Percentiles rank a stretch among this genome's conserved stretches.
phyloP scores from a whole-genome alignment of 1,140 invertebrate species.

The Microplitis mediator region DNA sequence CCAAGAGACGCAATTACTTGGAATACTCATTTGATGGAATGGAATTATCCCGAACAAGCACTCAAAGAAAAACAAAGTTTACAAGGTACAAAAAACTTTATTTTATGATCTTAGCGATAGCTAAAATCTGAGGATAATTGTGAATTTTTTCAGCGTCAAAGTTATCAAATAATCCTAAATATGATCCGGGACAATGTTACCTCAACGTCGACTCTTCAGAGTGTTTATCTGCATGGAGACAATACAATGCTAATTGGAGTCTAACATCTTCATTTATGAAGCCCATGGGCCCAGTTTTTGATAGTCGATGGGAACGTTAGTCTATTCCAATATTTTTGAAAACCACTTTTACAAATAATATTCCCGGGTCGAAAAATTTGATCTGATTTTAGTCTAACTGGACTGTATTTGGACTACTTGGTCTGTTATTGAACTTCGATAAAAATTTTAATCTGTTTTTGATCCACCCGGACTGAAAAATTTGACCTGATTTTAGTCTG shows the following conservation, averaged over 20 bases:
- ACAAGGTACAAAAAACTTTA: neutral
- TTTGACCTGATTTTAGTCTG: no score
- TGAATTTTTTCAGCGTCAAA: neutral
- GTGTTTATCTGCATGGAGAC: neutral
- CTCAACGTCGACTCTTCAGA: neutral
- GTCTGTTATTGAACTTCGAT: no score
- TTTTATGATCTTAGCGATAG: neutral
- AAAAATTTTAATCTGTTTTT: no score
- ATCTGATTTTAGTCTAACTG: no score
- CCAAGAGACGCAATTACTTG: conserved; percentile 11
- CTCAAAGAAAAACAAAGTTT: neutral
- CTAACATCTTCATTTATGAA: neutral
- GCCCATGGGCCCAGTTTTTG: conserved; percentile 22
- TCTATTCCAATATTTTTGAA: neutral
- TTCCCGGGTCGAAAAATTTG: no score
- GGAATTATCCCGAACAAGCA: neutral
- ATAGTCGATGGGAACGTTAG: conserved; percentile 40
- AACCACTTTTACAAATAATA: no score
- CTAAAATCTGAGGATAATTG: neutral
- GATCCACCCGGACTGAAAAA: no score
- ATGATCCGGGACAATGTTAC: neutral
- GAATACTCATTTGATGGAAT: conserved; percentile 19
- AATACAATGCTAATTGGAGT: neutral
- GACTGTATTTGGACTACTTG: no score
- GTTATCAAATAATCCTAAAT: neutral